These are phyloP conservation scores for Monochamus alternatus DNA, from an alignment of 2,888 invertebrate genomes.

Conservation along the genomic window DNA sequence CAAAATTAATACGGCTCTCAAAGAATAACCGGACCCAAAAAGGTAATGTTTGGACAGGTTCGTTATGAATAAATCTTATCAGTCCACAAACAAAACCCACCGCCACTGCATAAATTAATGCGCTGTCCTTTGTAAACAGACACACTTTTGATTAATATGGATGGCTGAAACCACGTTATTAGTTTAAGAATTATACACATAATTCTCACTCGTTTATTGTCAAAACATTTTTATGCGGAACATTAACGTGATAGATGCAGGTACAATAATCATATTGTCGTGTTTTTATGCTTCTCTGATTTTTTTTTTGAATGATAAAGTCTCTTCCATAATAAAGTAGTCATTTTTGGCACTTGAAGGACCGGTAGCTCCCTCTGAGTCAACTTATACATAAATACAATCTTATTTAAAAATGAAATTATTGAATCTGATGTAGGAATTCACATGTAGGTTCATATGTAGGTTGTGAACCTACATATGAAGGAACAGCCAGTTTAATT, in stretches of 20 bases:
- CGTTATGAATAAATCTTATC: conserved; percentile 35
- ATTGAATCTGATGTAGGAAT: no score
- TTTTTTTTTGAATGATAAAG: no score
- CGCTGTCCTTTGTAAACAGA: conserved; percentile 33
- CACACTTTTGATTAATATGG: conserved; percentile 23
- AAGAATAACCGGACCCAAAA: neutral
- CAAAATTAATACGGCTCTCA: neutral
- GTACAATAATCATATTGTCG: no score
- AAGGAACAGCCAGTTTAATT: no score
- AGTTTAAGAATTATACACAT: conserved; percentile 25
- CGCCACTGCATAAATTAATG: conserved; percentile 30
- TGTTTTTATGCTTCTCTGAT: no score
- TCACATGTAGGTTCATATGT: no score
- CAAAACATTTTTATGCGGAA: neutral
- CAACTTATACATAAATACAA: no score
- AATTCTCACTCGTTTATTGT: neutral
- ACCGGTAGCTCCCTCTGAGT: no score
- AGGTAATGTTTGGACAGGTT: conserved; percentile 24
- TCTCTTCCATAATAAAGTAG: no score
- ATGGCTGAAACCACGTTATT: conserved; percentile 18
- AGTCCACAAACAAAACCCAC: conserved; percentile 23
- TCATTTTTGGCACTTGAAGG: no score
- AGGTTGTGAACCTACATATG: no score
- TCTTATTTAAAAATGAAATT: no score
- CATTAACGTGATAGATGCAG: conserved; percentile 3